Evolutionary conservation across 2,797 vertebrate species (phyloP), one percentile per base, ranked within the genome.

Genomic region (Cyclopterus lumpus): DNA sequence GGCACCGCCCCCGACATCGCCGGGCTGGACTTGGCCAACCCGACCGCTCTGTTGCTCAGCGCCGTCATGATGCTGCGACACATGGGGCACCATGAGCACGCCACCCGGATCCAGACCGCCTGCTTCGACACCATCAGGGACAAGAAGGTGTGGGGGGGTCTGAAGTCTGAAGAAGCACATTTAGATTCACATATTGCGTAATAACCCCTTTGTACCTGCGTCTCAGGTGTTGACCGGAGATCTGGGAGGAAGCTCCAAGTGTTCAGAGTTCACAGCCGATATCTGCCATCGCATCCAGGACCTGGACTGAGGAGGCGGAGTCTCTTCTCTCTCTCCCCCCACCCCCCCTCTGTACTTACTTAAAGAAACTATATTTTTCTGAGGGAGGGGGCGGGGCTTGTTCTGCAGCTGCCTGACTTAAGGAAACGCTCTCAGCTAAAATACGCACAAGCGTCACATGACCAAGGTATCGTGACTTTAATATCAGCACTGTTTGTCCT

Each of bases 61-160:
- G 97, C 96, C 0, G 96, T 98, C 40, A 97, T 99, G 97, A 99
- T 99, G 97, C 84, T 99, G 62, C 95, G 96, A 6, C 98, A 99
- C 93, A 97, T 99, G 96, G 97, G 96, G 15, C 93, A 98, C 6
- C 95, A 95, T 0, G 88, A 93, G 10, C 49, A 96, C 0, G 97
- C 94, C 2, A 76, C 84, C 11, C 97, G 93, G 85, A 97, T 98
- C 6, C 96, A 99, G 92, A 81, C 87, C 0, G 97, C 98, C 0
- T 99, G 98, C 60, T 99, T 96, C 4, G 96, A 96, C 18, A 97
- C 97, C 8, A 99, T 99, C 80, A 94, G 94, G 88, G 95, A 96
- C 26, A 96, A 96, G 76, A 97, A 98, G 96, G 97, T 94, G 73
- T 24, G 53, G 26, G 24, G n/a, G n/a, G n/a, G n/a, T n/a, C n/a